Base-by-base conservation (phyloP, 92 coral and sea anemone species). In the Epizoanthus rinbou region DNA sequence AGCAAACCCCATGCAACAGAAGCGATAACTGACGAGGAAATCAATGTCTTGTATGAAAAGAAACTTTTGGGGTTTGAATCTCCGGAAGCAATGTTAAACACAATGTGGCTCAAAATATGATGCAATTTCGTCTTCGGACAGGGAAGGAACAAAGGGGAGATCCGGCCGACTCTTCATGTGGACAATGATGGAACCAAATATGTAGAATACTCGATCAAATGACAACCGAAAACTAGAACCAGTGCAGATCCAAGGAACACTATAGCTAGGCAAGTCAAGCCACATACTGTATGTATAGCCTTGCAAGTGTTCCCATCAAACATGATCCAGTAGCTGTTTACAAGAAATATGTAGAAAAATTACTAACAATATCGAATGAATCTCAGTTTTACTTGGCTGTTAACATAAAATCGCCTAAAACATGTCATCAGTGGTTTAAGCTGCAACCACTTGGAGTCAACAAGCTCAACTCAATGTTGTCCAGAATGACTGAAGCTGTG, bases 21-120 rank as follows among this genome's bases (percentile, higher is more conserved):
- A 63, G 81, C 88, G 69, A 74, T 91, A 62, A 66, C 92, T 80
- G 90, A 92, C 73, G 89, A 92, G 79, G 91, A 92, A 80, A 84
- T 92, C 57, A 80, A 65, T 37, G 74, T 73, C 52, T 82, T 91
- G 28, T 82, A 89, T 65, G 75, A 81, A 71, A 72, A 62, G 21
- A 69, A 22, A 58, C 84, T 85, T 62, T 73, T 91, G 24, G 90
- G 90, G 65, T 75, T 33, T 66, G 57, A 75, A 81, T 66, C 91
- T 66, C 88, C 85, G 11, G 76, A 80, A 45, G 80, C 90, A 37
- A 86, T 90, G 17, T 57, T 87, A 17, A 87, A 87, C 64, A 74
- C 83, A 21, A 41, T 57, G 0, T 88, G 89, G 89, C 41, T 88
- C 24, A 88, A 85, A 91, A 88, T 81, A 69, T 17, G 75, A 66